Base-by-base conservation (phyloP, 2,888 invertebrate species). In the Chrysodeixis includens region DNA sequence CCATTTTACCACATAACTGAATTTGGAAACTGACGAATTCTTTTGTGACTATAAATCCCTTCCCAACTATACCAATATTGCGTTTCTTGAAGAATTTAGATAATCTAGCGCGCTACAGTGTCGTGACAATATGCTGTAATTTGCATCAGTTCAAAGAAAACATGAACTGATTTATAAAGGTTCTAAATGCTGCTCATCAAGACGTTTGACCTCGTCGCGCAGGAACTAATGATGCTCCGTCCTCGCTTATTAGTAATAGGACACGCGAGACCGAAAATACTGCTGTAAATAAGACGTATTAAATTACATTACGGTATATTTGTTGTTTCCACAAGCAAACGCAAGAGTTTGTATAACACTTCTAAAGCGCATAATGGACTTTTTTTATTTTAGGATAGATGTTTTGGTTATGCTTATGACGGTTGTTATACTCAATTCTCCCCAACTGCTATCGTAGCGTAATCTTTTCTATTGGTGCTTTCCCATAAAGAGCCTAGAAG, bases 111-210 rank as follows among this genome's bases (percentile, higher is more conserved):
- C 64, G 72, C n/a, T 30, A 30, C 14, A 44, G 0, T 65, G n/a
- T 62, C 76, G 76, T 76, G 76, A 76, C 72, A 69, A 66, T 68
- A 51, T 51, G 56, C 63, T 46, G 61, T 61, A 62, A 71, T 77
- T 69, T 61, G 55, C 65, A 74, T 62, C 40, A 56, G 30, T 63
- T 76, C 62, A 62, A 63, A 77, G 64, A 60, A 63, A 77, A 74
- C 49, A 65, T 74, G 62, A 69, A 74, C 69, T 69, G 71, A 71
- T 66, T 74, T 71, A 69, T 71, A 74, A 71, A 65, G 51, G 63
- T 18, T 71, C 65, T 65, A 66, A 71, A 71, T 61, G 69, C 61
- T 59, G 69, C 61, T 67, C 67, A 74, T 71, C 58, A 71, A 58
- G 63, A 59, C 57, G 16, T 62, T 57, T 68, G 67, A 72, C 78